Conservation (phyloP, 2,113 vertebrate species). For the Oreochromis tanganicae region DNA sequence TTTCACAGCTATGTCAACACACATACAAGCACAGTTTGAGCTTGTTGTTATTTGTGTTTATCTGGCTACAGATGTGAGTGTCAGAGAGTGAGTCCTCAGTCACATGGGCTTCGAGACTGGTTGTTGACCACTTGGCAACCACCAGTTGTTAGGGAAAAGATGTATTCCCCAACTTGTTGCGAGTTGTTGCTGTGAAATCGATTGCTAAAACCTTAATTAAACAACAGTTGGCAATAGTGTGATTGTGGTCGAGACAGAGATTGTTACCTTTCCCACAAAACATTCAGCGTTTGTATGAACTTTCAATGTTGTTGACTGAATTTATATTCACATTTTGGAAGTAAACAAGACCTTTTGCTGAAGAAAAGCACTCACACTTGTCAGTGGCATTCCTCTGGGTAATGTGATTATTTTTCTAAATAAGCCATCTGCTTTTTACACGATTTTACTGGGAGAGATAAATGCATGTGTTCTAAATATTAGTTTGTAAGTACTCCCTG, state of each 20-base stretch:
- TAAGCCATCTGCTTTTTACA: background rate
- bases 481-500: background rate
- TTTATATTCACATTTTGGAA: rapidly evolving
- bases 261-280: background rate
- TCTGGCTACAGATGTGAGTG: background rate
- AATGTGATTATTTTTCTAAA: background rate
- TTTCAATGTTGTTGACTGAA: background rate
- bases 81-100: background rate
- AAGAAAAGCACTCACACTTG: background rate
- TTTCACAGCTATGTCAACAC: background rate
- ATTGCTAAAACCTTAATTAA: background rate
- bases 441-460: rapidly evolving
- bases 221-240: rapidly evolving
- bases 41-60: background rate
- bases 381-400: background rate
- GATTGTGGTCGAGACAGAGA: rapidly evolving
- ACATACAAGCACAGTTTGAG: background rate
- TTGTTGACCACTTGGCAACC: background rate
- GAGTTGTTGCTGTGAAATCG: background rate
- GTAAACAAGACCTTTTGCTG: background rate
- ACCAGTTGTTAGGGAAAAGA: background rate
- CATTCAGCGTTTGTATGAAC: background rate
- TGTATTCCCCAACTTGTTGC: too few relatives aligned
- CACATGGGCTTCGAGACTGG: background rate
- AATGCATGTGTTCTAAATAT: background rate